Base-by-base conservation (phyloP, 1,140 invertebrate species). In the Cyphomyrmex costatus region DNA sequence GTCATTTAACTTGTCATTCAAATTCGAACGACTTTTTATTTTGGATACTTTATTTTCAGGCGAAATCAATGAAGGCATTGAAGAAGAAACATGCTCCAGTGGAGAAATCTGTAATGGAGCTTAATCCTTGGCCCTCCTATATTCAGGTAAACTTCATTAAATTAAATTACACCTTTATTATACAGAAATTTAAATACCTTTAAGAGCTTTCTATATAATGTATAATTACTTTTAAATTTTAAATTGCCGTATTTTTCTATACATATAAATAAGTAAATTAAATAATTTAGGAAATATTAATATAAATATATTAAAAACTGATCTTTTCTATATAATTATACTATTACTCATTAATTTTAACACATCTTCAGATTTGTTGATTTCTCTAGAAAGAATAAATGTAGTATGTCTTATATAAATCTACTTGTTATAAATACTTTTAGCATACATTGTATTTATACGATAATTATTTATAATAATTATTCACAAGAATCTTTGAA, bases 101-200 rank as follows among this genome's bases (percentile, higher is more conserved):
- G 79, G 94, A 95, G 49, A 92, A 92, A 5, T 92, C 93, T 0
- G 91, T 96, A 16, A 93, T 94, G 79, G 97, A 98, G 92, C 91
- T 98, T 46, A 97, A 97, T 73, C 97, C 97, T n/a, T 97, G 96
- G 96, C 98, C 98, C 1, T 94, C 96, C 24, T 98, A 96, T 91
- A 98, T 98, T 86, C 96, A 97, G 88, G 95, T 96, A 94, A 76
- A 51, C 6, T 21, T 53, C n/a, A 6, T 14, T 42, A 70, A 68
- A 3, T 42, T 24, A 53, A 51, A 6, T 51, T 10, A 36, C 42
- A 7, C n/a, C n/a, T n/a, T 10, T 42, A 42, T 10, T 42, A 42
- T 42, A 42, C 36, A 12, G 19, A 60, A 49, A 33, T 46, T 53
- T 14, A 8, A 58, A 24, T 66, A 30, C 14, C 14, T 46, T 33